Base-by-base conservation (phyloP, 2,888 invertebrate genomes). In the Ophion ventricosus region DNA sequence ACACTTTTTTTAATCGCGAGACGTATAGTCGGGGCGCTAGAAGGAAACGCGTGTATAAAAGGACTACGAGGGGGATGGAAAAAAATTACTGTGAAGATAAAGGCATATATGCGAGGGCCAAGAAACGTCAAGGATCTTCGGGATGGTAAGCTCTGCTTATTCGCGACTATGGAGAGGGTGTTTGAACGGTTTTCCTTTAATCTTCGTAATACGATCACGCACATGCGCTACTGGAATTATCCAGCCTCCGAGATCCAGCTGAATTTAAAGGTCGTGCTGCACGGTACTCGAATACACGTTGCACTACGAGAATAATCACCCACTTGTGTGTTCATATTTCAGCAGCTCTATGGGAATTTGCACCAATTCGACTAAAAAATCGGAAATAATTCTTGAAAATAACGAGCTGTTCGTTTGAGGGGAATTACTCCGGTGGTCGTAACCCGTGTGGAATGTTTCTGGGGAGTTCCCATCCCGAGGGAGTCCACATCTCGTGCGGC, bases 1-100 rank as follows among this genome's bases (percentile, higher is more conserved):
- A 66, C 74, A 17, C 29, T 72, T 80, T 73, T 72, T 80, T 79
- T 57, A 23, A 57, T 64, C 56, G 8, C 73, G 40, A 73, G 40
- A 61, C 43, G 43, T 11, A 29, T 17, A 17, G 49, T 17, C 54
- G 35, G 35, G 20, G 35, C 63, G 14, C 54, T 61, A 5, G 35
- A 61, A 14, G 63, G 54, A 56, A 20, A 64, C 59, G 67, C 74
- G 73, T 49, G 80, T 67, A 74, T 74, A 67, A 80, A 49, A 14
- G 49, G 49, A 49, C 49, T 17, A 59, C 66, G 29, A 35, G 67
- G 63, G 59, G 63, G 72, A 40, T 40, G 23, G 23, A 40, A 54
- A 70, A 49, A 59, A 57, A 59, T 80, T 14, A 49, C 29, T 26
- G 20, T 20, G 56, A 57, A 66, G 72, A 73, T 57, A 40, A 43